Percentiles rank a stretch among this genome's conserved stretches.
Evolutionary conservation across 2,888 invertebrate genomes (phyloP).

Genomic region (Platycnemis pennipes): DNA sequence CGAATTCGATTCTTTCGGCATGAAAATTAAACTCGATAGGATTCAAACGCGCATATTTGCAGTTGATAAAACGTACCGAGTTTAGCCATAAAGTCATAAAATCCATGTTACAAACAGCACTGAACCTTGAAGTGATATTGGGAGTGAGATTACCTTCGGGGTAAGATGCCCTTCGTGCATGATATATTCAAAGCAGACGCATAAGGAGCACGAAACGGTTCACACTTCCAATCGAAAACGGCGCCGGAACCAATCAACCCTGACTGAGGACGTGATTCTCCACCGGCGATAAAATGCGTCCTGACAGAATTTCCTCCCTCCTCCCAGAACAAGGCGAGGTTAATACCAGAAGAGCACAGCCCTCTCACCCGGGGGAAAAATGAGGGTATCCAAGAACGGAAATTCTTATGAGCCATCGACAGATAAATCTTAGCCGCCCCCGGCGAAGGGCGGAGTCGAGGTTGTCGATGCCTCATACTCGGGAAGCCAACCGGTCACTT

Average conservation of each 20-base stretch:
- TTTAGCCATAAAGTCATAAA: background rate
- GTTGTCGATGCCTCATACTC: background rate
- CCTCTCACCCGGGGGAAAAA: background rate
- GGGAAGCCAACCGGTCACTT: background rate
- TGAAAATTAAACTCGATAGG: too few relatives aligned
- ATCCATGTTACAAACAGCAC: background rate
- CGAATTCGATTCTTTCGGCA: too few relatives aligned
- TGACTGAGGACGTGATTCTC: background rate
- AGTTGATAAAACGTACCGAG: too few relatives aligned
- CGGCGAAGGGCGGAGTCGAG: background rate
- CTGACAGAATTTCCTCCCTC: background rate
- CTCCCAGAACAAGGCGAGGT: background rate
- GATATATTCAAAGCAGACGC: background rate
- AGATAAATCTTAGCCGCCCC: background rate
- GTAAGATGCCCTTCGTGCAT: background rate
- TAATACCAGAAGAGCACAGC: background rate
- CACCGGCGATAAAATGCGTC: background rate
- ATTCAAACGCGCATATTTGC: too few relatives aligned
- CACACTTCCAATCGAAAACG: background rate
- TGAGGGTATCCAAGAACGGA: constrained; percentile 1
- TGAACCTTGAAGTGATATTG: background rate
- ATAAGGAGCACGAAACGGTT: background rate
- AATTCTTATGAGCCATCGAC: background rate
- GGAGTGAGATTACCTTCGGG: background rate
- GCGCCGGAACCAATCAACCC: background rate